Conservation (phyloP, 2,888 invertebrate species). For the Drosophila melanosoma region DNA sequence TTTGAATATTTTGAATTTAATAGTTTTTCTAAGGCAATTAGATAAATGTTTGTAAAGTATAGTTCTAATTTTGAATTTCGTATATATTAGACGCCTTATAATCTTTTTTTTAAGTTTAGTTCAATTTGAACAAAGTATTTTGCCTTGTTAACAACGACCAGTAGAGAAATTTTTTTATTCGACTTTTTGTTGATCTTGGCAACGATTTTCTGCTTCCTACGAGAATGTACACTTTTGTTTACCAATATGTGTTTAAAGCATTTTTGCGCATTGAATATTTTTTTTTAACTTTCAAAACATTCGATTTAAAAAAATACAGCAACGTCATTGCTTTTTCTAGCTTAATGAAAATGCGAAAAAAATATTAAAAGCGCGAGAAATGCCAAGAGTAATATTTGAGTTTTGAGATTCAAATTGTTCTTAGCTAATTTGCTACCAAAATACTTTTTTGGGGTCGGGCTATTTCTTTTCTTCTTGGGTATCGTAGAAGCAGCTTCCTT, state of each 20-base stretch:
- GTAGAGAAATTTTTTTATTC: constrained; percentile 7
- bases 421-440: constrained; percentile 22
- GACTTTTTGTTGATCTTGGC: constrained; percentile 12
- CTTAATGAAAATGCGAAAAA: constrained; percentile 69
- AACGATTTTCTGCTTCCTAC: constrained; percentile 51
- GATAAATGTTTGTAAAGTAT: neutral
- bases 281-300: constrained; percentile 65
- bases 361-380: constrained; percentile 73
- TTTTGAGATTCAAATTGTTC: constrained; percentile 16
- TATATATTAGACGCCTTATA: constrained; percentile 15
- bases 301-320: constrained; percentile 53
- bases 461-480: constrained; percentile 82
- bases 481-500: constrained; percentile 81
- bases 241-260: constrained; percentile 31
- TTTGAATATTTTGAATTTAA: neutral
- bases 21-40: neutral
- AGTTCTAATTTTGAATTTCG: constrained; percentile 24
- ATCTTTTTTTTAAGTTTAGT: neutral
- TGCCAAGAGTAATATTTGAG: constrained; percentile 37
- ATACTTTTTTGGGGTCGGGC: constrained; percentile 56
- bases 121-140: neutral
- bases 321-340: constrained; percentile 66
- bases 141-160: constrained; percentile 31
- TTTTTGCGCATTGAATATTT: constrained; percentile 73
- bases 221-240: constrained; percentile 10